These are phyloP conservation scores for Cydia strobilella DNA, from an alignment of 1,140 invertebrate species.

Conservation along the genomic window DNA sequence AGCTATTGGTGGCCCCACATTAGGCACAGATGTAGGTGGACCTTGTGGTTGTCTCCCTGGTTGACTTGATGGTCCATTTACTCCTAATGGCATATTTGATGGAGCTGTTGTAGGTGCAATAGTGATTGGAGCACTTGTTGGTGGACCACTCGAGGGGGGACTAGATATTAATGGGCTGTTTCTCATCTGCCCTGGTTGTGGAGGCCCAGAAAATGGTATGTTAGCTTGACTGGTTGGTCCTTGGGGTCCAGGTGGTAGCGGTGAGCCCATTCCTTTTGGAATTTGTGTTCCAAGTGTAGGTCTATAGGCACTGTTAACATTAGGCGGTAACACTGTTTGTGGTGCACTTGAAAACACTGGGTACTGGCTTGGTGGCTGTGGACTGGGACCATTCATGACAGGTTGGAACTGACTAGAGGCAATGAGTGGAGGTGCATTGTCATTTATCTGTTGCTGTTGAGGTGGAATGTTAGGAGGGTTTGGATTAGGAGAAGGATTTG, in stretches of 20 bases:
- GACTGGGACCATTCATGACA: conserved; percentile 61
- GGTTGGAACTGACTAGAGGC: conserved; percentile 72
- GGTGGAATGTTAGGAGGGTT: conserved; percentile 56
- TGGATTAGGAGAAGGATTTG: conserved; percentile 46
- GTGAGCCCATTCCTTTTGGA: conserved; percentile 39
- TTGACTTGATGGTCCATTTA: conserved; percentile 29
- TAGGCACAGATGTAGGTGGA: conserved; percentile 17
- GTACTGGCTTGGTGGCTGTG: conserved; percentile 48
- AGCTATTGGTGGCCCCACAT: not conserved
- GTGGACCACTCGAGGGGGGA: conserved; percentile 41
- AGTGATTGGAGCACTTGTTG: conserved; percentile 36
- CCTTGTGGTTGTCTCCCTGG: conserved; percentile 35
- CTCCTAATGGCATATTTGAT: conserved; percentile 38
- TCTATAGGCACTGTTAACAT: conserved; percentile 39
- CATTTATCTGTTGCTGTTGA: conserved; percentile 68
- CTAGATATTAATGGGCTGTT: conserved; percentile 48
- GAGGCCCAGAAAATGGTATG: conserved; percentile 50
- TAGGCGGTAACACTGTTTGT: conserved; percentile 27
- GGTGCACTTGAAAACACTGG: conserved; percentile 48
- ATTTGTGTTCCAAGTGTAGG: conserved; percentile 46
- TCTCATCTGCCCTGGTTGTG: conserved; percentile 43
- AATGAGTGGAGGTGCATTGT: conserved; percentile 73
- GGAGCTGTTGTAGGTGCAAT: conserved; percentile 38
- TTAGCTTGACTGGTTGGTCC: conserved; percentile 51
- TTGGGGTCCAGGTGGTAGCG: conserved; percentile 40